Evolutionary conservation across 2,888 invertebrate species (phyloP).

Genomic region (Hydropsyche betteni): DNA sequence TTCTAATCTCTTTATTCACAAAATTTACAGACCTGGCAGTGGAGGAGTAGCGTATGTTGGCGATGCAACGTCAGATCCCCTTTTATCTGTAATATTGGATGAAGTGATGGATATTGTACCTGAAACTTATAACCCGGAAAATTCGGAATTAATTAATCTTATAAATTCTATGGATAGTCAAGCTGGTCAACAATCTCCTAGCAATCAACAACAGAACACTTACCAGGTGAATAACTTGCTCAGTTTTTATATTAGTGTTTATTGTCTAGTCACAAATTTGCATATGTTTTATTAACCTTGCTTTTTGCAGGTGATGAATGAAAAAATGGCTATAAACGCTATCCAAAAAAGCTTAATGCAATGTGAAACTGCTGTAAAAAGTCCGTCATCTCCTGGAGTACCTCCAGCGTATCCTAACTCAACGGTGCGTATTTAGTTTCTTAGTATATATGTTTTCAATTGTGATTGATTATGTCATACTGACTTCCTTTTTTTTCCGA

Average conservation of each 20-base stretch:
- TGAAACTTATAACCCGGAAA: slow-evolving; percentile 63
- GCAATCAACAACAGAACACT: slow-evolving; percentile 53
- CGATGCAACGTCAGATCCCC: slow-evolving; percentile 53
- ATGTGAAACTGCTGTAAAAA: slow-evolving; percentile 76
- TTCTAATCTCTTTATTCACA: too few species aligned
- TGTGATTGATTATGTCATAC: too few species aligned
- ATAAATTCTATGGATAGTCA: slow-evolving; percentile 55
- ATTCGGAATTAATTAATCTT: slow-evolving; percentile 55
- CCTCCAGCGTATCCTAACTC: slow-evolving; percentile 71
- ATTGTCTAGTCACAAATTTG: neutral
- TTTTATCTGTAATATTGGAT: slow-evolving; percentile 85
- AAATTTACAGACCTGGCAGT: slow-evolving; percentile 55
- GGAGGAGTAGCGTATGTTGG: slow-evolving; percentile 41
- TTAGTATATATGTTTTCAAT: slow-evolving; percentile 10
- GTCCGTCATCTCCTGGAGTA: slow-evolving; percentile 67
- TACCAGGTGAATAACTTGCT: slow-evolving; percentile 44
- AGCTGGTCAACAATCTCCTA: slow-evolving; percentile 52
- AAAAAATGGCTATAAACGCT: slow-evolving; percentile 85
- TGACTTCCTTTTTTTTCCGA: neutral
- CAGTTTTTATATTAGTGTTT: neutral
- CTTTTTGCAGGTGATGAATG: slow-evolving; percentile 66
- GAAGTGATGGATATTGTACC: slow-evolving; percentile 84
- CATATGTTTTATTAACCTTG: slow-evolving; percentile 1
- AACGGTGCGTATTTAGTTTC: slow-evolving; percentile 57
- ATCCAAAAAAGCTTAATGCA: slow-evolving; percentile 93